Evolutionary conservation across 2,888 invertebrate species (phyloP), one percentile per base, ranked within the genome.

Genomic region (Leucozona laternaria): DNA sequence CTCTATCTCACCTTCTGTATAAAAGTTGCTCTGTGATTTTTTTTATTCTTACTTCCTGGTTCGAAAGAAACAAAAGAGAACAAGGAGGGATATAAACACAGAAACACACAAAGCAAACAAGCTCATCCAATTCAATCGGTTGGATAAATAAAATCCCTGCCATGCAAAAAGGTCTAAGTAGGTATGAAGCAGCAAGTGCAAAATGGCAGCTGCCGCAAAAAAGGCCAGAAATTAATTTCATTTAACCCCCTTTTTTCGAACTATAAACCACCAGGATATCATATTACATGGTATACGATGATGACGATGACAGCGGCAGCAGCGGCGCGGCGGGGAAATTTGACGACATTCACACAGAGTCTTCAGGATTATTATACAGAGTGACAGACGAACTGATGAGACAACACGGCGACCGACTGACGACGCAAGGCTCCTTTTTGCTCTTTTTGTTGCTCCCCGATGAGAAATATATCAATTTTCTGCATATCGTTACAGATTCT

Each of bases 51-150:
- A 31, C 57, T 78, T 68, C 72, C 68, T 73, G 48, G 45, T 70
- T 55, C 31, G 13, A 68, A 45, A 2, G 20, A 43, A 70, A 55
- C 40, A 57, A 34, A 28, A n/a, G 17, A 17, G 28, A 17, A 31
- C 8, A 31, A 22, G 31, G 0, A 20, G 17, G 3, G 25, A 22
- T 20, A 11, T 48, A 10, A 2, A 8, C 4, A 62, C 2, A 64
- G 17, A 45, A 13, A 48, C 15, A 66, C 68, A 71, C 55, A 76
- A 66, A 83, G 45, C 68, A 79, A 75, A 84, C 79, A 75, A 75
- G 75, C 71, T 81, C 85, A 85, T 85, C 77, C 77, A 77, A 81
- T 77, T 81, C 85, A 85, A 85, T 85, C 85, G 80, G 80, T 68
- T 80, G 85, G 77, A 80, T 73, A 80, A 80, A 71, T 64, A 76